Base-by-base conservation (phyloP, 2,797 vertebrate species). In the Pangasius djambal region DNA sequence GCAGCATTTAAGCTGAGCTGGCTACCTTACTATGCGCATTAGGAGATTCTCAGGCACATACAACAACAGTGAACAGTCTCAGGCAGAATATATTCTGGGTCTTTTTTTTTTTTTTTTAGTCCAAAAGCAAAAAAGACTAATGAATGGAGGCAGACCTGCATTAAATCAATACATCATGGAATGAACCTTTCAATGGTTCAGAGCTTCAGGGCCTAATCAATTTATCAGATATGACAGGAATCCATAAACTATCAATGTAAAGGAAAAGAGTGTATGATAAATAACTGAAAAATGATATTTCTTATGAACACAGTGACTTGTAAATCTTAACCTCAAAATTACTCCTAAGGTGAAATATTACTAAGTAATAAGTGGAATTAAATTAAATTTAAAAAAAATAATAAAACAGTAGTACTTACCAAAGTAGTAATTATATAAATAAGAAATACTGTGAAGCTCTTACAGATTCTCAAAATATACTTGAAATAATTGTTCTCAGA, bases 1-100 rank as follows among this genome's bases (percentile, higher is more conserved):
- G n/a, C 72, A 40, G 83, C 88, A 61, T 82, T 88, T 57, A 81
- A 82, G 84, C 84, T 81, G 88, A 89, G 77, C 63, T 61, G 69
- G 77, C 84, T 70, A 81, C 84, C 79, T 74, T 61, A 74, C 77
- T 77, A 86, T 72, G 77, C 69, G 40, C 37, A 86, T 79, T 89
- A 85, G 52, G 77, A 86, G 69, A 79, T 59, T 86, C 55, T 72
- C 75, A 81, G 78, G 77, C 67, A 86, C 65, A 52, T 65, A 61
- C 37, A 78, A 79, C 59, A 63, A 13, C 75, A 83, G 13, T 57
- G 61, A 74, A 31, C 31, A 25, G 31, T 59, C 31, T 37, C 0
- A 34, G 37, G 74, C 63, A 79, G 63, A 85, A 85, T 85, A 70
- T 37, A 85, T 70, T 82, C n/a, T 70, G 52, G 34, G 37, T 2